Evolutionary conservation across 2,113 vertebrate genomes (phyloP).

Genomic region (Galemys pyrenaicus): DNA sequence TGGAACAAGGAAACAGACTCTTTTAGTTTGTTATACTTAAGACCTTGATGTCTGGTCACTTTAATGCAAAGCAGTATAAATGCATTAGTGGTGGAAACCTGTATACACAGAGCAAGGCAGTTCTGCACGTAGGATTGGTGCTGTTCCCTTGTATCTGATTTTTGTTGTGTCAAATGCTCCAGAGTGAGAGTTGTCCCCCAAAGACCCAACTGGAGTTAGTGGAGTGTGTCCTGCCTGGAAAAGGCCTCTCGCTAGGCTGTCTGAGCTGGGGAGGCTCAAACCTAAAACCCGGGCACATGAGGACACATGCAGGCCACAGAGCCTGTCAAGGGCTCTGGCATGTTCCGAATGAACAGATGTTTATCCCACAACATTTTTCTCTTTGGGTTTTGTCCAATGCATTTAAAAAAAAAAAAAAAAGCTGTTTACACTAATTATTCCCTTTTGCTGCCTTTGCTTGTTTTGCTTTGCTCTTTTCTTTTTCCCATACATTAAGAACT

Average conservation of each 20-base stretch:
- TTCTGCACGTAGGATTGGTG: slow-evolving; percentile 61
- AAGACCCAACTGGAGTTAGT: neutral
- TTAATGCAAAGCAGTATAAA: slow-evolving; percentile 7
- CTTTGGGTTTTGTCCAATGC: slow-evolving; percentile 84
- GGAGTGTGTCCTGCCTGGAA: slow-evolving; percentile 73
- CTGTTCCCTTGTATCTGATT: slow-evolving; percentile 68
- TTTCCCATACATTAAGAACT: slow-evolving; percentile 84
- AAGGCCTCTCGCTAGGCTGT: slow-evolving; percentile 78
- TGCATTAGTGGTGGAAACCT: slow-evolving; percentile 68
- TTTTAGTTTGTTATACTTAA: neutral
- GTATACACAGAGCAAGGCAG: slow-evolving; percentile 78
- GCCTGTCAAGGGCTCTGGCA: slow-evolving; percentile 78
- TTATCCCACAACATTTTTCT: slow-evolving; percentile 82
- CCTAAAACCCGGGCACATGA: slow-evolving; percentile 83
- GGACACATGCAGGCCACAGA: slow-evolving; percentile 83
- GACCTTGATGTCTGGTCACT: neutral
- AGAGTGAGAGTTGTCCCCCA: slow-evolving; percentile 73
- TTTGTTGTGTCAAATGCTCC: slow-evolving; percentile 77
- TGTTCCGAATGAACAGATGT: slow-evolving; percentile 81
- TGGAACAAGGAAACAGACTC: slow-evolving; percentile 20
- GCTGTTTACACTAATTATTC: slow-evolving; percentile 85
- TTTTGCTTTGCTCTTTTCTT: slow-evolving; percentile 79
- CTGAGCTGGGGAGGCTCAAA: slow-evolving; percentile 71
- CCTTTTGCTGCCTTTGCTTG: slow-evolving; percentile 83
- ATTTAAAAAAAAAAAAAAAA: slow-evolving; percentile 74